Evolutionary conservation across 2,797 vertebrate genomes (phyloP), one percentile per base, ranked within the genome.

Genomic region (Anableps anableps): DNA sequence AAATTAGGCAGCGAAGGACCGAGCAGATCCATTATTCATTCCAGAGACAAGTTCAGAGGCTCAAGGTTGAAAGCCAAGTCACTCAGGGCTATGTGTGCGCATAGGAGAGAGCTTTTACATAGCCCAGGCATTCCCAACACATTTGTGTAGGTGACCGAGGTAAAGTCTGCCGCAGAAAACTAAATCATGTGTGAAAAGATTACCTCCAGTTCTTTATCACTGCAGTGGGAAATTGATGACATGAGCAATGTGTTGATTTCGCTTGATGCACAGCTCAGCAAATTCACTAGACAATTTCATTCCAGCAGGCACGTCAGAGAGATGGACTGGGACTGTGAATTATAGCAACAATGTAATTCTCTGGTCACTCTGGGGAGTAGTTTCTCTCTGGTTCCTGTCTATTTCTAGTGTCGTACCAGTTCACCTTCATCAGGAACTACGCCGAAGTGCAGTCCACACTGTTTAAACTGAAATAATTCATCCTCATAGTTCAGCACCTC

Each of bases 1-100:
- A 76, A 77, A 81, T 83, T 79, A 79, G 58, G 78, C 75, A 53
- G 70, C 64, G 64, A 70, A 80, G 78, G 80, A 53, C 73, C 74
- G 29, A 74, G 23, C 74, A 3, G 64, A 80, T 87, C 77, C 79
- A 92, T 93, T 88, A 89, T 92, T 91, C 88, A 91, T 86, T 41
- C 75, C 43, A 76, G 64, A 84, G 88, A 85, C 90, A 75, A 76
- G 79, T 78, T 86, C 83, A 79, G 13, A 58, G 84, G 81, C 79
- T 88, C 76, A 68, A 75, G 85, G 88, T 71, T 77, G 83, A 78
- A 85, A 85, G 87, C 76, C 70, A 47, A 14, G 80, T 84, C 90
- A 86, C 86, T 62, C 58, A 38, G 79, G 81, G 48, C 43, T 8
- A 34, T 19, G 73, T 53, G 31, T 66, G 76, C 66, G 80, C 51